Base-by-base conservation (phyloP, 2,888 invertebrate genomes). In the Lasioglossum oenotherae region DNA sequence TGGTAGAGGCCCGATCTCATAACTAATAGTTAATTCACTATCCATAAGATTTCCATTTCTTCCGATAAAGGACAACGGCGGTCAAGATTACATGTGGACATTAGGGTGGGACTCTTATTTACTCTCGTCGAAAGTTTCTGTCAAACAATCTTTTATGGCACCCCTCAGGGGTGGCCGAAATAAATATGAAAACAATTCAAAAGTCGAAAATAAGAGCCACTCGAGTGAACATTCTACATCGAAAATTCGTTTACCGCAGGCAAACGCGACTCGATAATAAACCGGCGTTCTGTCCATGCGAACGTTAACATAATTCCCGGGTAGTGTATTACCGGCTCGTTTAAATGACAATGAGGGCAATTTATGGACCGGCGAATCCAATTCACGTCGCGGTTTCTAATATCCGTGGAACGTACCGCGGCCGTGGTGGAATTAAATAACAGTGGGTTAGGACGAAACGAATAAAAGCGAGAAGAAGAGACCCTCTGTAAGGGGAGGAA, bases 351-450 rank as follows among this genome's bases (percentile, higher is more conserved):
- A 69, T 38, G 41, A 38, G 19, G 38, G 35, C 69, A 38, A 69
- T 74, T 74, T 53, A 53, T 74, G 19, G 41, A 12, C 53, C 74
- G 49, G n/a, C 35, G 14, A n/a, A 74, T 74, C 53, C 49, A 57
- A 74, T 74, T 53, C 35, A 74, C 74, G 35, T n/a, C 23, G 14
- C n/a, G 53, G 38, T 74, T 74, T 38, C 71, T 69, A 71, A 53
- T 57, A 72, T 35, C 69, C 71, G 67, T 23, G 53, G 41, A 72
- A 64, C 38, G 44, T 76, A 31, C 35, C 64, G 14, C 1, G 53
- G 19, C n/a, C 10, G 35, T 14, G 10, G 10, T 19, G 2, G 44
- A 60, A 82, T 83, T 72, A 49, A 82, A 72, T 82, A 76, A 73
- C 72, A 76, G 64, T 46, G 19, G 67, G 75, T 79, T 76, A 64